These are phyloP conservation scores for Periparus ater DNA, from an alignment of 2,797 vertebrate species.

Conservation along the genomic window DNA sequence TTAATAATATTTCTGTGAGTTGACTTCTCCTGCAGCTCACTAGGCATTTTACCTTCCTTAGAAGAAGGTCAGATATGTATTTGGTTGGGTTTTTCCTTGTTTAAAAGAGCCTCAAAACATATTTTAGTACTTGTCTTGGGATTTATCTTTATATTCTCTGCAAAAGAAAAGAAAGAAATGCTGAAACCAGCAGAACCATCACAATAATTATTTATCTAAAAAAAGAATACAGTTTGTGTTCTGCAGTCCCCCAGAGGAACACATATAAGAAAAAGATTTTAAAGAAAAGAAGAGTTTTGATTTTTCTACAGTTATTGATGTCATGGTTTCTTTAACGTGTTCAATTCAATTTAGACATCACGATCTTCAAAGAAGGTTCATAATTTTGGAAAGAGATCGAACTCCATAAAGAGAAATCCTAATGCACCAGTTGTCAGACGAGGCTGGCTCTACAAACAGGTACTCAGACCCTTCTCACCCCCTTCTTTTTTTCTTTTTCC, in stretches of 20 bases:
- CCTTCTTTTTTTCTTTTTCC: no score
- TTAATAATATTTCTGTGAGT: not conserved
- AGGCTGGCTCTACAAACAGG: slow-evolving; percentile 99
- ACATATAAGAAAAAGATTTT: not conserved
- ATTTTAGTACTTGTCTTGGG: not conserved
- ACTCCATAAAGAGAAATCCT: slow-evolving; percentile 96
- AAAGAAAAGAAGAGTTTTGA: not conserved
- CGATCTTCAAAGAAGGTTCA: slow-evolving; percentile 94
- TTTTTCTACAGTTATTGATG: not conserved
- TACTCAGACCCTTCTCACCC: slow-evolving; percentile 39
- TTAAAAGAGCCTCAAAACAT: not conserved
- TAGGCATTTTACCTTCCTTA: not conserved
- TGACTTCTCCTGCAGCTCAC: not conserved
- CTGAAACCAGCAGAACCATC: slow-evolving; percentile 21
- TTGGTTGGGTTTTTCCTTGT: not conserved
- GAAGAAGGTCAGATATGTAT: not conserved
- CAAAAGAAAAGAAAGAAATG: slow-evolving; percentile 3
- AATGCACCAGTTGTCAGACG: slow-evolving; percentile 90
- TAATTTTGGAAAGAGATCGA: slow-evolving; percentile 97
- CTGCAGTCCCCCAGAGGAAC: not conserved
- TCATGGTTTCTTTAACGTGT: slow-evolving; percentile 30
- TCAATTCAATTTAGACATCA: slow-evolving; percentile 83
- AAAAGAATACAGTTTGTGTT: not conserved
- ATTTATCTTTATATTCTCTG: slow-evolving; percentile 7
- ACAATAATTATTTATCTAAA: not conserved